Percentiles rank a stretch among this genome's conserved stretches.
These are phyloP conservation scores for Syngnathus scovelli DNA, from an alignment of 2,113 vertebrate species.

Conservation along the genomic window DNA sequence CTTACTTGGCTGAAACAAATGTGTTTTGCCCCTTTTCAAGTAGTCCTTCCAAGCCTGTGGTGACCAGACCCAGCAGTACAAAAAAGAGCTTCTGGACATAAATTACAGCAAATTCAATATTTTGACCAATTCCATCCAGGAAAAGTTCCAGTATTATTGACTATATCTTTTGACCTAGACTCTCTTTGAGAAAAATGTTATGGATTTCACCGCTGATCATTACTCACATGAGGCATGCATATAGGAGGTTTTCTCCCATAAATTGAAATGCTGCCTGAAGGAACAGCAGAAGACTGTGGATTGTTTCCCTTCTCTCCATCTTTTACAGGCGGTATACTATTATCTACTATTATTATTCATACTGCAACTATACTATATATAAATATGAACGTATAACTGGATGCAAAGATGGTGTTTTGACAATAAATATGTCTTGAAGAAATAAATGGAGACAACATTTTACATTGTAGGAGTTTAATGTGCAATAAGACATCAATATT, in stretches of 20 bases:
- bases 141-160: slow-evolving; percentile 43
- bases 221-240: slow-evolving; percentile 44
- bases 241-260: slow-evolving; percentile 41
- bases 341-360: background rate
- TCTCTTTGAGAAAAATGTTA: slow-evolving; percentile 49
- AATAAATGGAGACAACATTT: background rate
- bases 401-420: slow-evolving; percentile 7
- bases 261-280: slow-evolving; percentile 43
- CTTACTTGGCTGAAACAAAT: slow-evolving; percentile 27
- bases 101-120: slow-evolving; percentile 28
- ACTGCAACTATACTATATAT: background rate
- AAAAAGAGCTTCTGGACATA: slow-evolving; percentile 12
- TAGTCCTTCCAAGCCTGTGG: slow-evolving; percentile 28
- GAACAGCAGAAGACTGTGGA: slow-evolving; percentile 34
- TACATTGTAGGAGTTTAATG: background rate
- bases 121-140: slow-evolving; percentile 17
- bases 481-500: background rate
- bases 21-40: slow-evolving; percentile 30
- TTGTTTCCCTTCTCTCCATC: slow-evolving; percentile 19
- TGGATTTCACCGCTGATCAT: slow-evolving; percentile 53
- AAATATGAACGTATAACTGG: slow-evolving; percentile 18
- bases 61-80: slow-evolving; percentile 1
- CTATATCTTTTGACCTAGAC: slow-evolving; percentile 31
- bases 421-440: background rate
- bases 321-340: background rate